These are phyloP conservation scores for Chelmon rostratus DNA, from an alignment of 2,797 vertebrate genomes.

Conservation along the genomic window DNA sequence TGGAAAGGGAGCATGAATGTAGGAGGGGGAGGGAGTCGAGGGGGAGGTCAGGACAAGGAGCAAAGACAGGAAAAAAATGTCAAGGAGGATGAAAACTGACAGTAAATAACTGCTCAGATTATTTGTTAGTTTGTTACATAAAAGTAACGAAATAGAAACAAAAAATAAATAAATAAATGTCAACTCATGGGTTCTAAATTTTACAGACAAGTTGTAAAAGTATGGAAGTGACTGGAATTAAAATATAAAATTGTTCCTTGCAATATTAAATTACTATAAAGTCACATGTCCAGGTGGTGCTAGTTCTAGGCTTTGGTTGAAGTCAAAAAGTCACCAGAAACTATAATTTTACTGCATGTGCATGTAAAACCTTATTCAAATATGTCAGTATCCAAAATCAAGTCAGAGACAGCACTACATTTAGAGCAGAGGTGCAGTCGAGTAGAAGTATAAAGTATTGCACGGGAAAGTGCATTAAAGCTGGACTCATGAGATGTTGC, in stretches of 20 bases:
- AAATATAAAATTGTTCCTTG: not conserved
- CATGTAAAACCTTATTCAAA: not conserved
- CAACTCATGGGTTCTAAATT: not conserved
- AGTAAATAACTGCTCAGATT: not conserved
- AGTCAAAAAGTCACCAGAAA: too few species aligned
- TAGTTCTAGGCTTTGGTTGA: not conserved
- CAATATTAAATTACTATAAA: not conserved
- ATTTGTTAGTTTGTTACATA: not conserved
- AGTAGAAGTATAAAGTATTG: not conserved
- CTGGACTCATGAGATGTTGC: not conserved
- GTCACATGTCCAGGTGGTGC: not conserved
- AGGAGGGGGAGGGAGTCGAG: not conserved
- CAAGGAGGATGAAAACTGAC: not conserved
- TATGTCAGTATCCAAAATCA: not conserved
- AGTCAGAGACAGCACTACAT: not conserved
- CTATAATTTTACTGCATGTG: too few species aligned
- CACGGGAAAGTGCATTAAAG: not conserved
- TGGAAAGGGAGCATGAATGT: constrained; percentile 9
- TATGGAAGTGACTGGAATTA: not conserved
- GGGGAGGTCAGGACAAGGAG: not conserved
- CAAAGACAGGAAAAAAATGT: not conserved
- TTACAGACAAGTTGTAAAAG: not conserved
- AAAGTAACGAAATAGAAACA: not conserved
- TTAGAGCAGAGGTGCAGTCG: not conserved
- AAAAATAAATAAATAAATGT: not conserved